phyloP scores from a whole-genome alignment of 2,113 vertebrate species.

The Dasyornis broadbenti region DNA sequence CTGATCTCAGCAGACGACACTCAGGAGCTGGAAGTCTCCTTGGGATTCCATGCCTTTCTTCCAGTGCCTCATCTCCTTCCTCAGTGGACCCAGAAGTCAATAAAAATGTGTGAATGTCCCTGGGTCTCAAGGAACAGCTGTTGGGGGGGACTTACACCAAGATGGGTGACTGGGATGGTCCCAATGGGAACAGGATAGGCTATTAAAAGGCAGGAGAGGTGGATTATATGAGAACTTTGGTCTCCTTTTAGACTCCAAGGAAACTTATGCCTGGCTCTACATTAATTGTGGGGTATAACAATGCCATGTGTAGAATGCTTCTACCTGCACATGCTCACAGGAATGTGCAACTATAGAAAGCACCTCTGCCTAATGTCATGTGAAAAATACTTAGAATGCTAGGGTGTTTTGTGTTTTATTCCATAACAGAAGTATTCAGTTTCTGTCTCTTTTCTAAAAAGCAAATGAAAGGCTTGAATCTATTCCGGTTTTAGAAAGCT shows the following conservation, averaged over 20 bases:
- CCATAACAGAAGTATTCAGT: background rate
- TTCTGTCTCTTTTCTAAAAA: background rate
- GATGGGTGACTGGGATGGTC: accelerated
- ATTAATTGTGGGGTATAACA: background rate
- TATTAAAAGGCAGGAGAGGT: background rate
- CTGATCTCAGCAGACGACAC: background rate
- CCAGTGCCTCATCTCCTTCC: background rate
- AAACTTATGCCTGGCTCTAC: background rate
- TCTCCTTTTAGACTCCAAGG: background rate
- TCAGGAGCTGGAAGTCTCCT: background rate
- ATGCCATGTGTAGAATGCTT: background rate
- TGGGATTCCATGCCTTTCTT: accelerated
- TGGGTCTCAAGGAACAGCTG: background rate
- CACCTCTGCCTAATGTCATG: background rate
- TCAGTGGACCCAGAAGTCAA: background rate
- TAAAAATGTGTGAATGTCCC: background rate
- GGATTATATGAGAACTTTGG: background rate
- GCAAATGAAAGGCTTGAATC: background rate
- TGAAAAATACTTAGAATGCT: background rate
- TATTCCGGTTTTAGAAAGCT: background rate
- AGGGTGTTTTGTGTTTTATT: background rate
- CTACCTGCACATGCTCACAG: background rate
- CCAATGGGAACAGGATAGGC: background rate
- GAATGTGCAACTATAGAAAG: background rate
- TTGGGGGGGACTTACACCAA: accelerated